Base-by-base conservation (phyloP, 2,797 vertebrate genomes). In the Eulemur mongoz region DNA sequence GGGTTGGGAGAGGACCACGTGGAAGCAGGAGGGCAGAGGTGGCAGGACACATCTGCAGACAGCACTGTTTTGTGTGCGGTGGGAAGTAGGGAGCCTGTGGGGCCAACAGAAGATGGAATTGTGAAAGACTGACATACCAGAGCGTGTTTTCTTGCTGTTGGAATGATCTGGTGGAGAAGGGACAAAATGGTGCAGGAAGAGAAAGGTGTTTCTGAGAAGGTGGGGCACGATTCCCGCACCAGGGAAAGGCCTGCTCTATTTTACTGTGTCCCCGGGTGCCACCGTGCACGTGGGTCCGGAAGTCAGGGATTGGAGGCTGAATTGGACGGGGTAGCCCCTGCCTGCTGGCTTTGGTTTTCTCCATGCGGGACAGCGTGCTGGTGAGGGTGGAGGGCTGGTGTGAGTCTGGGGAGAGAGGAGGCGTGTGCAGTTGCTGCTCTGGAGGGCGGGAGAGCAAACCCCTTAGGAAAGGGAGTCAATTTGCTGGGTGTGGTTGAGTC, bases 401-500 rank as follows among this genome's bases (percentile, higher is more conserved):
- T 32, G 73, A 14, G 7, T 10, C 13, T 57, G 43, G n/a, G 35
- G 50, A 23, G n/a, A 32, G 57, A n/a, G n/a, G 25, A 27, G 57
- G 23, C 17, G 25, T 40, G n/a, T 54, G 48, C 1, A 2, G 12
- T 20, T 4, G 40, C 48, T 30, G 40, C 11, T 32, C 18, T n/a
- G 32, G 25, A 0, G 59, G 48, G 32, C 3, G 12, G 54, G 35
- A 25, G 17, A 13, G 14, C 22, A 32, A 22, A 61, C 5, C 11
- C 17, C 7, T 12, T 4, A n/a, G 8, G 54, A 40, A 38, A n/a
- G 30, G 38, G 27, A 70, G 2, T 20, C 4, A 17, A 1, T 11
- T 0, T 45, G 10, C 0, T 14, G 57, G 18, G 59, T 3, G 0
- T 20, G 14, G 27, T 32, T 40, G 23, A 22, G 27, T 0, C 3